A percentile compares a stretch with the other conserved stretches of the same genome.
These are phyloP conservation scores for Syngnathus typhle DNA, from an alignment of 2,113 vertebrate genomes.

Conservation along the genomic window DNA sequence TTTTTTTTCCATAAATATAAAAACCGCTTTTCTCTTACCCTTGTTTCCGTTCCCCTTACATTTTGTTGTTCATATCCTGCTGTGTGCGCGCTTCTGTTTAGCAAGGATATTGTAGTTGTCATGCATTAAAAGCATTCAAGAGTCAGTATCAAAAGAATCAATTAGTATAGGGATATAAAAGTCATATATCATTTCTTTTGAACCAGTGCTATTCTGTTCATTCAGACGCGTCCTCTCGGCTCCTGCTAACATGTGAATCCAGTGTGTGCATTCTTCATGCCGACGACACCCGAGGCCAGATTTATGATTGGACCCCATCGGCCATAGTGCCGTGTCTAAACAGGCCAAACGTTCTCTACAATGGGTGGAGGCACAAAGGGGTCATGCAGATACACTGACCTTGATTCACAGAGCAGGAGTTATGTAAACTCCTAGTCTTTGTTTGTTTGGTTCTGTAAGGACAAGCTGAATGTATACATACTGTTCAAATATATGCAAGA, in stretches of 20 bases:
- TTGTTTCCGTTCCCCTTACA: neutral
- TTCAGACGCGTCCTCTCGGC: slow-evolving; percentile 3
- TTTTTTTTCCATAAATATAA: slow-evolving; percentile 51
- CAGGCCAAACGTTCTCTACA: slow-evolving; percentile 49
- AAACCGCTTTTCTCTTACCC: slow-evolving; percentile 57
- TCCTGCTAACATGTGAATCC: slow-evolving; percentile 25
- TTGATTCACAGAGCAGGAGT: slow-evolving; percentile 38
- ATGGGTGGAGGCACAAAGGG: slow-evolving; percentile 46
- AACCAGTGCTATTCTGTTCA: neutral
- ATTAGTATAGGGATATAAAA: slow-evolving; percentile 30
- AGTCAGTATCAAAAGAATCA: slow-evolving; percentile 32
- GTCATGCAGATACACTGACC: slow-evolving; percentile 44
- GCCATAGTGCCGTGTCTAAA: slow-evolving; percentile 53
- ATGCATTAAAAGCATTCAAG: slow-evolving; percentile 11
- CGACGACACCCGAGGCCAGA: slow-evolving; percentile 45
- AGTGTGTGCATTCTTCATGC: slow-evolving; percentile 43
- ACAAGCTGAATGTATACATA: slow-evolving; percentile 58
- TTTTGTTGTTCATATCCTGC: slow-evolving; percentile 47
- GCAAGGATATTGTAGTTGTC: slow-evolving; percentile 48
- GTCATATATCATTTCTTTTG: slow-evolving; percentile 14
- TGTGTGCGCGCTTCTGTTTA: slow-evolving; percentile 40
- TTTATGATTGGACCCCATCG: slow-evolving; percentile 16
- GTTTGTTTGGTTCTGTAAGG: slow-evolving; percentile 41
- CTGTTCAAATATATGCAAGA: slow-evolving; percentile 33
- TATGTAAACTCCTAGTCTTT: slow-evolving; percentile 14